Base-by-base conservation (phyloP, 2,113 vertebrate species). In the Plecotus auritus region DNA sequence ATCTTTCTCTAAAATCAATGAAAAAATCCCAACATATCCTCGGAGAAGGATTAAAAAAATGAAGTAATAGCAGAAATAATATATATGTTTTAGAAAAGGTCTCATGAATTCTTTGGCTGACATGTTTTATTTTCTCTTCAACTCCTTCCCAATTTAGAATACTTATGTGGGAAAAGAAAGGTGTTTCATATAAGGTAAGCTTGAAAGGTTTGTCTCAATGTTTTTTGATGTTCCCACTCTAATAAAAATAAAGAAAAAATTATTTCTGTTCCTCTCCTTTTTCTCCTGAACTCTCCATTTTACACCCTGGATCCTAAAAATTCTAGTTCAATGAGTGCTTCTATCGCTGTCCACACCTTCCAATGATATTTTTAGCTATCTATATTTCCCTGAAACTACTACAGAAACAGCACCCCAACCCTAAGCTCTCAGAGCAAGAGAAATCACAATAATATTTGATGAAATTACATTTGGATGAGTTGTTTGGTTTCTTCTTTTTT, bases 161-260 rank as follows among this genome's bases (percentile, higher is more conserved):
- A 96, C 93, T 93, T 97, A 20, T 54, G 59, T 70, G 72, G 49
- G 10, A 73, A 0, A 0, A 93, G 88, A 47, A 97, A 92, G 54
- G 81, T 6, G 0, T 12, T 51, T 59, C 35, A 51, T 35, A 66
- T 96, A 51, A 95, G 95, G 98, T 98, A 95, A 97, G 98, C 87
- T 82, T 49, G 30, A 78, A 67, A 92, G 26, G 18, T 83, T 22
- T 81, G 22, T 84, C 13, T 86, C 2, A 7, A 17, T 12, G 51
- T 0, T 3, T 69, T 91, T 45, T 56, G 56, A 72, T 74, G 67
- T 54, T 83, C 18, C n/a, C 40, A 17, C 14, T 70, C 56, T 18
- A 61, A 61, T 61, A 61, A 61, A 61, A 61, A 61, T 61, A 26
- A 14, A 35, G 26, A 72, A 42, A 70, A 11, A 4, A 17, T 16